phyloP scores from a whole-genome alignment of 2,797 vertebrate genomes.

The Scyliorhinus canicula region DNA sequence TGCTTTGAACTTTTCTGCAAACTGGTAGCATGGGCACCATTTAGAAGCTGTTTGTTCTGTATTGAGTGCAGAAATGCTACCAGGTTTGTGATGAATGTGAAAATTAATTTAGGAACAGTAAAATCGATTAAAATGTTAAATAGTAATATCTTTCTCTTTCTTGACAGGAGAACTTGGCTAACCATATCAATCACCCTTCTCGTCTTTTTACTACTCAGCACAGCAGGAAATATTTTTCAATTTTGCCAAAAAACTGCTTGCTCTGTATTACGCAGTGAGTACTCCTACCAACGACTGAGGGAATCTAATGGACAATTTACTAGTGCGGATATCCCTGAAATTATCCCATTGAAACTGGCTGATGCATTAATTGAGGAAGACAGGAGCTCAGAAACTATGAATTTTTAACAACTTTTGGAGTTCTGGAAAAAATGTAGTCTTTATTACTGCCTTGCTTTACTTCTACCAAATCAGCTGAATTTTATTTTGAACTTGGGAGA shows the following conservation, averaged over 20 bases:
- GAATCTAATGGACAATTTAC: slow-evolving; percentile 44
- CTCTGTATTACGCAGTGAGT: slow-evolving; percentile 39
- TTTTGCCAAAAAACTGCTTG: slow-evolving; percentile 41
- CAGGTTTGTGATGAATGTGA: not conserved
- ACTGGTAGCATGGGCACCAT: not conserved
- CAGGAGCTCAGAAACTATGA: slow-evolving; percentile 15
- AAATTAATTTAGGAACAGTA: not conserved
- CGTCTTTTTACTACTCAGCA: slow-evolving; percentile 51
- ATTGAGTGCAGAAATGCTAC: not conserved
- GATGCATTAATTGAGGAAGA: slow-evolving; percentile 11
- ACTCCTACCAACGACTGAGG: slow-evolving; percentile 57
- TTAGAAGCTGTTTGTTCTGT: too few species aligned
- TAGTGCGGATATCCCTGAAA: not conserved
- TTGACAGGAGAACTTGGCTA: slow-evolving; percentile 56
- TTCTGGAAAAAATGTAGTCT: not conserved
- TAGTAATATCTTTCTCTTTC: not conserved
- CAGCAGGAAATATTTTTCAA: slow-evolving; percentile 49
- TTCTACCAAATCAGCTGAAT: not conserved
- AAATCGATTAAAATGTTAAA: not conserved
- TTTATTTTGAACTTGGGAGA: not conserved
- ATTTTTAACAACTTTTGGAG: not conserved
- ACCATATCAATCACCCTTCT: slow-evolving; percentile 48
- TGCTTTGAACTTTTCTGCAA: not conserved
- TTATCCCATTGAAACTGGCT: slow-evolving; percentile 41
- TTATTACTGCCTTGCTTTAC: not conserved